Evolutionary conservation across 2,797 vertebrate genomes (phyloP), one percentile per base, ranked within the genome.

Genomic region (Syngnathus rostellatus): DNA sequence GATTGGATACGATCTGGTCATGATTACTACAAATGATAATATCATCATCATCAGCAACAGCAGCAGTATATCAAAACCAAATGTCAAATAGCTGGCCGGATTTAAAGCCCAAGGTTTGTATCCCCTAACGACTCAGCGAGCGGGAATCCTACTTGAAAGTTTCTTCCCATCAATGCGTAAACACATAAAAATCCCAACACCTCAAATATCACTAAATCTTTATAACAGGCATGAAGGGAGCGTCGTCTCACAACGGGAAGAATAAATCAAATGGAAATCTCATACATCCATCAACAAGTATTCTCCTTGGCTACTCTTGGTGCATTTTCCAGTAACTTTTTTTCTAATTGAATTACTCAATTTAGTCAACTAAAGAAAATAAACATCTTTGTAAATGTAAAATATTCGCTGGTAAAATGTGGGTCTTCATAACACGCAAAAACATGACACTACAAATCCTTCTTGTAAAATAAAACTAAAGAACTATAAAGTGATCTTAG

Each of bases 401-500:
- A 58, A 37, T 31, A 58, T 38, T 58, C 8, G 14, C 16, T 37
- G 14, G 6, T 3, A 17, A 38, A 38, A 58, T 31, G 0, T 2
- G 12, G 53, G 53, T 55, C 11, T 57, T 31, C 5, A 7, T 57
- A 37, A 6, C 25, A 57, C 25, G 31, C 11, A 31, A 55, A 55
- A 55, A 31, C 53, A 55, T 31, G 23, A 25, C 12, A 25, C 21
- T 14, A 31, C 21, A 55, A 9, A 23, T 25, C 14, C 21, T 10
- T 8, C 3, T 21, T 23, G 19, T 51, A 61, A 41, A 38, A 50
- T n/a, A 51, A 21, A 62, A n/a, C 19, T 61, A 70, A 64, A 41
- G 21, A 63, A 43, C 62, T 72, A 63, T 68, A 57, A 68, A 72
- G 45, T 67, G 62, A 61, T 57, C 68, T 71, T 55, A 66, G 73